Conservation (phyloP, 1,140 invertebrate genomes). For the Solen grandis region DNA sequence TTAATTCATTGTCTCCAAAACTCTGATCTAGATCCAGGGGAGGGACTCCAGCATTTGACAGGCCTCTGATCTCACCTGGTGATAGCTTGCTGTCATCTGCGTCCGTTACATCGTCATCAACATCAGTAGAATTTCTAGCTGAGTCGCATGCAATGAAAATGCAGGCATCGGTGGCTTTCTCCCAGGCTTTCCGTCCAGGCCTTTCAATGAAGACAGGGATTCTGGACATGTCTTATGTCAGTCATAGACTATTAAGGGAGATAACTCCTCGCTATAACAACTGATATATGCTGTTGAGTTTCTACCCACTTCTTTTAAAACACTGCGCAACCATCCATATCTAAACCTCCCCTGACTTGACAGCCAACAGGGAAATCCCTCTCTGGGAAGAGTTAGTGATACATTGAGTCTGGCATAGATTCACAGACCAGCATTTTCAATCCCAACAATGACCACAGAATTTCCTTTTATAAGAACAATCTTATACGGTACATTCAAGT, state of each 20-base stretch:
- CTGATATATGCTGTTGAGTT: not conserved
- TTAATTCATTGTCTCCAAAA: not conserved
- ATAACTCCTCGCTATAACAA: not conserved
- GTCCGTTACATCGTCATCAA: not conserved
- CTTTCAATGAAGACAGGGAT: conserved; percentile 53
- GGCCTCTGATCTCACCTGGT: not conserved
- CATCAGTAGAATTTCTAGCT: conserved; percentile 19
- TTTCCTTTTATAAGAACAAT: too few relatives aligned
- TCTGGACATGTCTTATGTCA: conserved; percentile 26
- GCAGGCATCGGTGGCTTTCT: conserved; percentile 1
- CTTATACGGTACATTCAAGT: too few relatives aligned
- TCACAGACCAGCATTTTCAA: too few relatives aligned
- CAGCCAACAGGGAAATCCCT: not conserved
- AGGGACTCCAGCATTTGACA: not conserved
- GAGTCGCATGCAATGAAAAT: conserved; percentile 52
- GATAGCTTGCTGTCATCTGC: too few relatives aligned
- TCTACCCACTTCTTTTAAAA: not conserved
- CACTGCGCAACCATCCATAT: not conserved
- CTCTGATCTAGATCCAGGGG: not conserved
- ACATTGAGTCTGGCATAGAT: not conserved
- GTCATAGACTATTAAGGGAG: not conserved
- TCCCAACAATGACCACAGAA: too few relatives aligned
- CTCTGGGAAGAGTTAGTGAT: not conserved
- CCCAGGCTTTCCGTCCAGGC: conserved; percentile 35
- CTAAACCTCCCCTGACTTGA: conserved; percentile 1